These are phyloP conservation scores for Margarornis squamiger DNA, from an alignment of 2,797 vertebrate genomes.

Conservation along the genomic window DNA sequence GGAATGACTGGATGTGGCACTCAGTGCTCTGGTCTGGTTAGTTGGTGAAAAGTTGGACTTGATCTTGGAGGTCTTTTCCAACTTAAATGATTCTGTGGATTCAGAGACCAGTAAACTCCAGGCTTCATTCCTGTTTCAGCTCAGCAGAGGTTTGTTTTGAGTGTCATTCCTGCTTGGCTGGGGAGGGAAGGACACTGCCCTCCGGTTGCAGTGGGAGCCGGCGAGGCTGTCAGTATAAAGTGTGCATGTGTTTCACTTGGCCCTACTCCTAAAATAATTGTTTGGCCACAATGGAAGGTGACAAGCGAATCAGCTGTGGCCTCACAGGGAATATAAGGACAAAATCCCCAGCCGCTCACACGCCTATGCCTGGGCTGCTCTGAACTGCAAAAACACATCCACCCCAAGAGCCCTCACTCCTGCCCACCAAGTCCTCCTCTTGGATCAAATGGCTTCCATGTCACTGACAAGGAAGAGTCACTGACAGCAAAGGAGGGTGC, in stretches of 20 bases:
- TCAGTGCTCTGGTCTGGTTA: background rate
- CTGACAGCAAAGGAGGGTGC: background rate
- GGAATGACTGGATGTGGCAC: background rate
- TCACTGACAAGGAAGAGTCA: background rate
- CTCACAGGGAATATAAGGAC: background rate
- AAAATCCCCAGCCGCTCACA: background rate
- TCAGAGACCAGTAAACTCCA: background rate
- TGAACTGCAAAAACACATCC: background rate
- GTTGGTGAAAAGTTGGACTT: rapidly evolving
- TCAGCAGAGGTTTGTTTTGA: background rate
- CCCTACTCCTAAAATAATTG: constrained; percentile 41
- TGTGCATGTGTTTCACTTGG: background rate
- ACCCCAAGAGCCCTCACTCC: background rate
- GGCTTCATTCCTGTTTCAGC: background rate
- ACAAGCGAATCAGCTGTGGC: background rate
- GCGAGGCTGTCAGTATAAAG: background rate
- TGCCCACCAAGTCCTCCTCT: background rate
- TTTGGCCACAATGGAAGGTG: constrained; percentile 39
- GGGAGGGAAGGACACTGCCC: constrained; percentile 1
- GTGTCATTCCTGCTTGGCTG: background rate
- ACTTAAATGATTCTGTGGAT: rapidly evolving
- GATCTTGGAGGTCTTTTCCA: background rate
- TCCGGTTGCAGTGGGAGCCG: background rate
- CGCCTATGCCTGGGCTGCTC: rapidly evolving
- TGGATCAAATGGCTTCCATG: background rate